Evolutionary conservation across 1,140 invertebrate genomes (phyloP).

Genomic region (Lordiphosa stackelbergi): DNA sequence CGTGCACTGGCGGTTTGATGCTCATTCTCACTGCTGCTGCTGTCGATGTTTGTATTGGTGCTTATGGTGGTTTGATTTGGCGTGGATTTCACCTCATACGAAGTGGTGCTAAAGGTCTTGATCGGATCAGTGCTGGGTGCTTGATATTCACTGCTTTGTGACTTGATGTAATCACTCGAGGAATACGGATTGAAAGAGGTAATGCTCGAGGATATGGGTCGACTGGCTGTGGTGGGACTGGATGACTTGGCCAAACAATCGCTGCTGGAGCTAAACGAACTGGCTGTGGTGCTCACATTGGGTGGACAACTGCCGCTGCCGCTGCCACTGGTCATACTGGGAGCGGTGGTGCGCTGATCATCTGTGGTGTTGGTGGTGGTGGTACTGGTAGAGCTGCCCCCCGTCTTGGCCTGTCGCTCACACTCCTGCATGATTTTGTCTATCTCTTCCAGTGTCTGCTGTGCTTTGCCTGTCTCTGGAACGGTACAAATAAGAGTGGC

Average conservation of each 20-base stretch:
- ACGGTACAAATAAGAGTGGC: conserved; percentile 72
- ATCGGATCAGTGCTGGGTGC: conserved; percentile 76
- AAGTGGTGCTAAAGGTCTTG: conserved; percentile 76
- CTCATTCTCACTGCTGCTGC: conserved; percentile 31
- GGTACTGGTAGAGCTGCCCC: conserved; percentile 20
- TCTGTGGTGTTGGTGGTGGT: conserved; percentile 32
- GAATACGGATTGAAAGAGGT: conserved; percentile 76
- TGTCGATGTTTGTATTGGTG: conserved; percentile 39
- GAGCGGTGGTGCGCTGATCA: conserved; percentile 62
- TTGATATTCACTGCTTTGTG: conserved; percentile 73
- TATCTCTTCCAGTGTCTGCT: conserved; percentile 65
- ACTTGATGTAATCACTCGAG: conserved; percentile 76
- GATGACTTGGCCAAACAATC: conserved; percentile 75
- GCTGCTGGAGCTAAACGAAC: conserved; percentile 72
- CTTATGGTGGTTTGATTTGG: conserved; percentile 53
- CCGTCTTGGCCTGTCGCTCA: conserved; percentile 58
- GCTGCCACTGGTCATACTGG: conserved; percentile 55
- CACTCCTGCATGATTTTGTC: conserved; percentile 76
- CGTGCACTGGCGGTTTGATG: conserved; percentile 33
- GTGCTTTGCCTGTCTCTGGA: conserved; percentile 44
- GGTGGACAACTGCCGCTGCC: conserved; percentile 26
- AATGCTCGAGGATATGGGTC: conserved; percentile 71
- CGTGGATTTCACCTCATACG: conserved; percentile 69
- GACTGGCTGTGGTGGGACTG: conserved; percentile 57
- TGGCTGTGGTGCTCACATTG: conserved; percentile 63